Evolutionary conservation across 2,888 invertebrate genomes (phyloP).

Genomic region (Parnassius smintheus): DNA sequence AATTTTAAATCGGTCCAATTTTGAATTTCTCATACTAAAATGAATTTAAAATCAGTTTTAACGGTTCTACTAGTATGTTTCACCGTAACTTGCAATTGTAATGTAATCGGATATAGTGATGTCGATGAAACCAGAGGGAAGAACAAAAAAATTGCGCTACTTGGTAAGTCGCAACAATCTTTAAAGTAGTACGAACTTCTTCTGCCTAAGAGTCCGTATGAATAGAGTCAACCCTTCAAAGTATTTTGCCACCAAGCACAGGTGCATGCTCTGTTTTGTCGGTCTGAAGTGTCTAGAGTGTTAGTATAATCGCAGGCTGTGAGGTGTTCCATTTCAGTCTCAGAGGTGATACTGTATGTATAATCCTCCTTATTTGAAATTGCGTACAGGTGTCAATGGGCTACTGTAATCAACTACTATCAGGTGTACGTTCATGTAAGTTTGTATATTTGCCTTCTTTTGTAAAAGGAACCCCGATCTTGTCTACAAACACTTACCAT

Average conservation of each 20-base stretch:
- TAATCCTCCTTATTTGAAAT: background rate
- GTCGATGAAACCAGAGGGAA: conserved; percentile 61
- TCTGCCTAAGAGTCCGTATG: too few species aligned
- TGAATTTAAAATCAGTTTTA: conserved; percentile 12
- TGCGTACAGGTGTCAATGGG: too few species aligned
- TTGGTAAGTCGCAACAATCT: conserved; percentile 50
- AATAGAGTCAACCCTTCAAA: too few species aligned
- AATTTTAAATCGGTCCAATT: background rate
- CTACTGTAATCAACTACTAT: too few species aligned
- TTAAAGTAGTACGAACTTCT: background rate
- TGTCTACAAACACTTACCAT: too few species aligned
- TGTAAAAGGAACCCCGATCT: too few species aligned
- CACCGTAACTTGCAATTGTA: conserved; percentile 31
- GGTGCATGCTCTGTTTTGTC: too few species aligned
- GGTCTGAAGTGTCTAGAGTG: background rate
- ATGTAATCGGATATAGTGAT: conserved; percentile 33
- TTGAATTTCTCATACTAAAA: conserved; percentile 1
- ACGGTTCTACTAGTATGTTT: background rate
- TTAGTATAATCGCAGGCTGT: background rate
- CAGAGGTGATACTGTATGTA: too few species aligned
- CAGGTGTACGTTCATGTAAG: background rate
- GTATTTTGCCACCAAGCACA: too few species aligned
- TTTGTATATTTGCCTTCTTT: background rate
- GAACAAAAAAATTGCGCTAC: conserved; percentile 66
- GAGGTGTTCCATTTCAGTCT: background rate